Percentiles rank a stretch among this genome's conserved stretches.
phyloP scores from a whole-genome alignment of 2,888 invertebrate genomes.

The Mycalesis mineus region DNA sequence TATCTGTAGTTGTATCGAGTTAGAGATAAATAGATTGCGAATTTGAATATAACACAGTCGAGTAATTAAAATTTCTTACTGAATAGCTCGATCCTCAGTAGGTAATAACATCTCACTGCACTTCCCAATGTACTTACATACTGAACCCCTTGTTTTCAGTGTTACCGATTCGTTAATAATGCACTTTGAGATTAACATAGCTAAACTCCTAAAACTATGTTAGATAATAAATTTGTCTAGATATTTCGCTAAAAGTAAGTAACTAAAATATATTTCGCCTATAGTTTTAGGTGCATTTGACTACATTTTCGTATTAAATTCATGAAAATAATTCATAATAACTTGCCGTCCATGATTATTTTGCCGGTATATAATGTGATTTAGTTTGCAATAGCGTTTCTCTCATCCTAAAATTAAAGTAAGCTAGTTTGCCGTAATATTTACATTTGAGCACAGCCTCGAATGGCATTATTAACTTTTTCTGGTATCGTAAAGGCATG shows the following conservation, averaged over 20 bases:
- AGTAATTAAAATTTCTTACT: too few species aligned
- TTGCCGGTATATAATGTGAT: slow-evolving; percentile 52
- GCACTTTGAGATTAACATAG: slow-evolving; percentile 50
- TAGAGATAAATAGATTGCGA: too few species aligned
- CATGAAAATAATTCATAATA: slow-evolving; percentile 38
- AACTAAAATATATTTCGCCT: slow-evolving; percentile 9
- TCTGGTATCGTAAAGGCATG: slow-evolving; percentile 36
- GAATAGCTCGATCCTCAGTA: background rate
- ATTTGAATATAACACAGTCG: too few species aligned
- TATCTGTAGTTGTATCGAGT: too few species aligned
- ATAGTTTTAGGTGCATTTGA: slow-evolving; percentile 19
- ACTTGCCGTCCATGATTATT: slow-evolving; percentile 73
- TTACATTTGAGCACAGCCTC: slow-evolving; percentile 43
- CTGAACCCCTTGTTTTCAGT: slow-evolving; percentile 27
- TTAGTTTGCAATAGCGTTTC: slow-evolving; percentile 39
- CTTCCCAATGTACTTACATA: slow-evolving; percentile 18
- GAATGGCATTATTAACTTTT: slow-evolving; percentile 60
- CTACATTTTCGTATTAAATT: slow-evolving; percentile 5
- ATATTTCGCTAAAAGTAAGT: slow-evolving; percentile 1
- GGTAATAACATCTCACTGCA: background rate
- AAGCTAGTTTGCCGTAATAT: slow-evolving; percentile 40
- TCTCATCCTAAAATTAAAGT: slow-evolving; percentile 42
- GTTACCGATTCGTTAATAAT: slow-evolving; percentile 56
- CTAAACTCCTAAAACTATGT: background rate
- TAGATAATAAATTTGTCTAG: slow-evolving; percentile 13